These are phyloP conservation scores for Halesus radiatus DNA, from an alignment of 1,140 invertebrate genomes.

Conservation along the genomic window DNA sequence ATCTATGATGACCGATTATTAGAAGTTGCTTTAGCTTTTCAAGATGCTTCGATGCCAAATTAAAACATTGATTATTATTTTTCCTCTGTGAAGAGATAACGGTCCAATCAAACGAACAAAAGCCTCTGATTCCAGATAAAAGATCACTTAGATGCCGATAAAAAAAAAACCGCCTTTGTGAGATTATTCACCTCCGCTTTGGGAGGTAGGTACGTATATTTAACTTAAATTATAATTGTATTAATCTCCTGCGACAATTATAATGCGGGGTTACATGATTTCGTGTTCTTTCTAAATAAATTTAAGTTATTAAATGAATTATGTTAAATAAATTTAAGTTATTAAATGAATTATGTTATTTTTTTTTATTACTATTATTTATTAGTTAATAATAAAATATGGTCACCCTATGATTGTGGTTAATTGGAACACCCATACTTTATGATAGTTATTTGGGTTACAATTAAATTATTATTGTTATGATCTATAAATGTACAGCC, in stretches of 20 bases:
- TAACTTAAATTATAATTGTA: not conserved
- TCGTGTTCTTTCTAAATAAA: not conserved
- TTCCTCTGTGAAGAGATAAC: slow-evolving; percentile 1
- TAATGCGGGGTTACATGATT: not conserved
- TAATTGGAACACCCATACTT: too few species aligned
- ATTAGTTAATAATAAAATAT: too few species aligned
- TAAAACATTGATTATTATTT: not conserved
- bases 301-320: too few species aligned
- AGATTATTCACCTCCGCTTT: not conserved
- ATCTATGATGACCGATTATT: not conserved
- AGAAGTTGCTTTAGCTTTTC: not conserved
- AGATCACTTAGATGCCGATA: not conserved
- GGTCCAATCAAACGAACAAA: slow-evolving; percentile 13
- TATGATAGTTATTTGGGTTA: too few species aligned
- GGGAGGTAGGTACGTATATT: not conserved
- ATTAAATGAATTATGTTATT: too few species aligned
- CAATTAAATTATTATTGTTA: too few species aligned
- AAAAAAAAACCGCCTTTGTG: not conserved
- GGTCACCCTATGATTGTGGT: too few species aligned
- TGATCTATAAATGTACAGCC: too few species aligned
- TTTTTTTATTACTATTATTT: too few species aligned
- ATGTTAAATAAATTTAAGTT: not conserved
- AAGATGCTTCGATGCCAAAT: slow-evolving; percentile 1
- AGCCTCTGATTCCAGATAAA: slow-evolving; percentile 19
- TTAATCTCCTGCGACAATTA: not conserved